Conservation (phyloP, 2,113 vertebrate species). For the Parus major region DNA sequence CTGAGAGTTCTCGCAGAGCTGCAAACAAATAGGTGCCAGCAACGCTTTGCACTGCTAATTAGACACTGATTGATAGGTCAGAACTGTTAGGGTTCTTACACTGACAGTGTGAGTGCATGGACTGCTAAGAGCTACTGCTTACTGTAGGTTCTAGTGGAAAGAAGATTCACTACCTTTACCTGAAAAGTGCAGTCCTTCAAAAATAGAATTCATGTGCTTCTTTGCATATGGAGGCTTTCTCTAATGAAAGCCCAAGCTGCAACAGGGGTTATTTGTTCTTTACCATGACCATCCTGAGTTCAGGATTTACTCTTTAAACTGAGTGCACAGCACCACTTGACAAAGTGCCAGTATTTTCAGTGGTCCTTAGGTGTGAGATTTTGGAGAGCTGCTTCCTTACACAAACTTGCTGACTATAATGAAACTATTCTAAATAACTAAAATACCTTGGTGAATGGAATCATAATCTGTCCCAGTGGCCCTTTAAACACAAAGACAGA, state of each 20-base stretch:
- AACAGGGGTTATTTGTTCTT: not conserved
- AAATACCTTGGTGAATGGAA: not conserved
- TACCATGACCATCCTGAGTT: not conserved
- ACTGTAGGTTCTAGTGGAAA: not conserved
- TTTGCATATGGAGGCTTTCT: not conserved
- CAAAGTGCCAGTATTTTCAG: not conserved
- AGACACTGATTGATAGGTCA: not conserved
- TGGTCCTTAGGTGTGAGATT: not conserved
- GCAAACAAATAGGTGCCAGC: not conserved
- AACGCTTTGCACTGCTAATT: not conserved
- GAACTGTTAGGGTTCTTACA: not conserved
- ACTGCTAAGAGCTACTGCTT: not conserved
- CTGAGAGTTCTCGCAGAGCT: not conserved
- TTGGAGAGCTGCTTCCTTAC: not conserved
- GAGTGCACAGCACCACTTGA: not conserved
- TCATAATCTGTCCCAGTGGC: not conserved
- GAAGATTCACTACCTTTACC: not conserved
- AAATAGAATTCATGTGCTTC: not conserved
- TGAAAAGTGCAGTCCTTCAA: not conserved
- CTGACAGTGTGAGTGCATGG: rapidly evolving
- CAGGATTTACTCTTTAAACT: not conserved
- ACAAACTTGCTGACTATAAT: not conserved
- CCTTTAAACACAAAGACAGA: not conserved
- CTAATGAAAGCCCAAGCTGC: not conserved
- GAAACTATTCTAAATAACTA: not conserved